A percentile compares a stretch with the other conserved stretches of the same genome.
These are phyloP conservation scores for Wiebesia pumilae DNA, from an alignment of 1,140 invertebrate species.

Conservation along the genomic window DNA sequence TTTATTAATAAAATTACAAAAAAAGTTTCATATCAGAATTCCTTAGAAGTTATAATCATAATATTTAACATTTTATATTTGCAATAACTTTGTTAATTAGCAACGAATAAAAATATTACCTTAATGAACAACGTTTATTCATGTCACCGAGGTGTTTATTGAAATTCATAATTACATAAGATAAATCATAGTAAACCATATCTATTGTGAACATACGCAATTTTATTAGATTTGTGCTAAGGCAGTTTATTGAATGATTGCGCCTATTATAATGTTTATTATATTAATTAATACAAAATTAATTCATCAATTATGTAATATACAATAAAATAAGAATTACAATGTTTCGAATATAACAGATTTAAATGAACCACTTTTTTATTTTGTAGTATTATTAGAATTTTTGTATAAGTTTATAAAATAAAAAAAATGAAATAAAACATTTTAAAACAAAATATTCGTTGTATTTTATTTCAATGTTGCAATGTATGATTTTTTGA, in stretches of 20 bases:
- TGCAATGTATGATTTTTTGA: too few species aligned
- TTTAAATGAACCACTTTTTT: background rate
- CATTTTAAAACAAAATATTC: too few species aligned
- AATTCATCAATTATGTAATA: background rate
- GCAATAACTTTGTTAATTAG: too few species aligned
- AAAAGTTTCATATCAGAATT: too few species aligned
- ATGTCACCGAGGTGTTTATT: too few species aligned
- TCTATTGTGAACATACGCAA: background rate
- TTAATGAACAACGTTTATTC: too few species aligned
- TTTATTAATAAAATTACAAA: too few species aligned
- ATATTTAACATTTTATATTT: too few species aligned
- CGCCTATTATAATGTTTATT: background rate
- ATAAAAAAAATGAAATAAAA: background rate
- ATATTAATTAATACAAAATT: background rate
- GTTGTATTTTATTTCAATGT: too few species aligned
- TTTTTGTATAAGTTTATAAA: background rate
- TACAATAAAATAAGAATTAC: background rate
- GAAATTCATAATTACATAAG: constrained; percentile 15
- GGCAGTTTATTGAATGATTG: background rate
- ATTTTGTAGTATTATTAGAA: background rate
- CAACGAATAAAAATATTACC: too few species aligned
- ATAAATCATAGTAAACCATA: background rate
- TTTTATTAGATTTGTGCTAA: background rate
- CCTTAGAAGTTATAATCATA: too few species aligned
- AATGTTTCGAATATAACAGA: background rate